Conservation (phyloP, 2,888 invertebrate species). For the Agonopterix alstromeriana region DNA sequence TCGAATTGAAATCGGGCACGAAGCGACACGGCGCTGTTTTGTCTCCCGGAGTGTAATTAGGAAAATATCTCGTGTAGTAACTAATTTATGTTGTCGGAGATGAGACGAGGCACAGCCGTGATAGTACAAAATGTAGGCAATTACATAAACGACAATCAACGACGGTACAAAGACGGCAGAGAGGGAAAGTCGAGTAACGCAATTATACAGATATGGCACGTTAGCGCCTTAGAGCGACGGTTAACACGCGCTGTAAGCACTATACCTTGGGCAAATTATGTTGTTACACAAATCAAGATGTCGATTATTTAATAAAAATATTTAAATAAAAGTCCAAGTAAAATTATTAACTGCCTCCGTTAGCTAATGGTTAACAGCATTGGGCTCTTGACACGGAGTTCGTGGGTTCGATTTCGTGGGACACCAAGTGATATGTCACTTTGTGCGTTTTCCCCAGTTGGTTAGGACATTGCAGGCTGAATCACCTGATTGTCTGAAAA, state of each 20-base stretch:
- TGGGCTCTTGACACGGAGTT: too few relatives aligned
- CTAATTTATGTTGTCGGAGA: conserved; percentile 46
- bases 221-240: conserved; percentile 34
- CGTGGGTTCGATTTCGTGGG: too few relatives aligned
- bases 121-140: conserved; percentile 54
- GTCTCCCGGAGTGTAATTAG: conserved; percentile 43
- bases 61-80: conserved; percentile 50
- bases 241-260: conserved; percentile 28
- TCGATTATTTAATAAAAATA: too few relatives aligned
- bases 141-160: conserved; percentile 70
- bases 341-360: too few relatives aligned
- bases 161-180: conserved; percentile 49
- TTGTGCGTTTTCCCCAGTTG: too few relatives aligned
- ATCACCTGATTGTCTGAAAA: too few relatives aligned
- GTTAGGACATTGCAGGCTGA: too few relatives aligned
- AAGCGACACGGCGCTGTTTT: conserved; percentile 32
- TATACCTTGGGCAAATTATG: conserved; percentile 3
- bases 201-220: conserved; percentile 61
- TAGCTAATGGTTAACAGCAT: too few relatives aligned
- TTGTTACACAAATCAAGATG: not conserved
- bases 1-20: conserved; percentile 20
- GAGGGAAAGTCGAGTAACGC: conserved; percentile 61
- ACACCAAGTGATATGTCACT: too few relatives aligned
- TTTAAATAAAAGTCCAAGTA: too few relatives aligned
- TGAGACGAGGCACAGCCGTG: conserved; percentile 30